Base-by-base conservation (phyloP, 2,113 vertebrate species). In the Irena cyanogastra region DNA sequence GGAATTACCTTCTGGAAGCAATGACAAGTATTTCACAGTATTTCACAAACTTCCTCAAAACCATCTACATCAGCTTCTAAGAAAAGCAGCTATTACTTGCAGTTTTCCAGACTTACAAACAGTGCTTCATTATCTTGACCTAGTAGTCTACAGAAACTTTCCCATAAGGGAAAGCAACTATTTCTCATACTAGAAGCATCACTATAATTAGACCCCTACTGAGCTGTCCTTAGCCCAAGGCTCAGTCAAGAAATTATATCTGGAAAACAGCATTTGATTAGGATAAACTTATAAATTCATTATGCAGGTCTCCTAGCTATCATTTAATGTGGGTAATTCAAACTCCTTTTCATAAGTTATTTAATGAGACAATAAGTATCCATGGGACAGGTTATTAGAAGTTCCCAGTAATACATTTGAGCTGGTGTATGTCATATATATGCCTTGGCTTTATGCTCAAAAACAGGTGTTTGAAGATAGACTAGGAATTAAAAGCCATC, bases 191-290 rank as follows among this genome's bases (percentile, higher is more conserved):
- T 47, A 65, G 35, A 75, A 92, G 66, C 57, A 85, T 64, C 31
- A 63, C 44, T 84, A 61, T 83, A 75, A 96, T 94, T 75, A 95
- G 23, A 78, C 64, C 78, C 56, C 70, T 91, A 72, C 61, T 83
- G 59, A 90, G 56, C 37, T 60, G 50, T 85, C 68, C 53, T 85
- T 60, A 91, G 70, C 39, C 61, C 20, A 89, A 47, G 33, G 66
- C 89, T 85, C 78, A 85, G 28, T 47, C 61, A 68, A 95, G 64
- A 92, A 83, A 85, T 87, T 79, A 53, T 65, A 85, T 83, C 92
- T 86, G 53, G 76, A 93, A 91, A 83, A 74, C 79, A 76, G 75
- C n/a, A 95, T 45, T 91, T 94, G 42, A 96, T 96, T 87, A 91
- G 89, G 66, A 47, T 70, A 96, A 83, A 93, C 56, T 70, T 93